Evolutionary conservation across 2,113 vertebrate species (phyloP).

Genomic region (Zapus hudsonius): DNA sequence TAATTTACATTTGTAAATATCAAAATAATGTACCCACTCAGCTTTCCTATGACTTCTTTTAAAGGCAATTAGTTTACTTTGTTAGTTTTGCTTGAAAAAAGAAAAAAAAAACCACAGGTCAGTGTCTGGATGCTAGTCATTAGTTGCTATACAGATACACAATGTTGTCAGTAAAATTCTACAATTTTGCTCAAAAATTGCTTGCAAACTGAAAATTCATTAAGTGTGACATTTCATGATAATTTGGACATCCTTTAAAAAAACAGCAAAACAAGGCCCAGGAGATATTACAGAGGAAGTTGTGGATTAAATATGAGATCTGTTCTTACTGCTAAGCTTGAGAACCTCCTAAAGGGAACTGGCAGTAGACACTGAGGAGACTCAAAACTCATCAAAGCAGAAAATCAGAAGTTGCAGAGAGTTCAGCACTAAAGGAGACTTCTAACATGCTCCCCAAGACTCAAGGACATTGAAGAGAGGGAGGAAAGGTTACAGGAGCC

Average conservation of each 20-base stretch:
- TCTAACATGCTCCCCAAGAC: too few species aligned
- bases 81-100: not conserved
- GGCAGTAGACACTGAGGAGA: too few species aligned
- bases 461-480: too few species aligned
- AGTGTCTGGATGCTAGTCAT: not conserved
- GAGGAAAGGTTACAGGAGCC: too few species aligned
- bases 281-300: too few species aligned
- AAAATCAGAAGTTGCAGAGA: too few species aligned
- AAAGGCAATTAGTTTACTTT: not conserved
- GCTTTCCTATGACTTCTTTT: not conserved
- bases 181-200: slow-evolving; percentile 29
- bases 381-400: too few species aligned
- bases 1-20: not conserved
- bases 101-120: not conserved
- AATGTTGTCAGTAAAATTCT: slow-evolving; percentile 51
- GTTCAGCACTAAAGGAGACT: too few species aligned
- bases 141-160: slow-evolving; percentile 18
- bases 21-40: not conserved
- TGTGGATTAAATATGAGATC: too few species aligned
- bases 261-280: too few species aligned
- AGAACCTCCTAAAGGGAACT: too few species aligned
- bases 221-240: slow-evolving; percentile 45
- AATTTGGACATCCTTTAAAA: slow-evolving; percentile 12
- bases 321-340: too few species aligned
- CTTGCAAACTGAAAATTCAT: slow-evolving; percentile 57